Evolutionary conservation across 2,113 vertebrate species (phyloP), one percentile per base, ranked within the genome.

Genomic region (Peromyscus maniculatus): DNA sequence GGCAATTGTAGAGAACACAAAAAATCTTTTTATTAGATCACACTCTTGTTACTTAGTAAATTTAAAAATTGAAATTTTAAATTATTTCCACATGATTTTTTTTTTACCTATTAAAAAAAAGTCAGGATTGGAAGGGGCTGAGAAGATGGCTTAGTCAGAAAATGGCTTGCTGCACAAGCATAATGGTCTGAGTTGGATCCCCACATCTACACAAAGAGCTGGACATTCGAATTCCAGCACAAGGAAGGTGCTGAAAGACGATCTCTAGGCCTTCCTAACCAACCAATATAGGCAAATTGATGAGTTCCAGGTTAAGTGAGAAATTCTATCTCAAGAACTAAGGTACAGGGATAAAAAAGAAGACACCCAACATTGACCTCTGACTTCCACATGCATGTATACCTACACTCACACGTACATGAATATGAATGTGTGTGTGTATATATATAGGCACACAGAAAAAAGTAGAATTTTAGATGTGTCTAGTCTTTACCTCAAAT

Each of bases 51-150:
- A 33, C 13, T 36, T 86, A 83, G 28, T 69, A 86, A 96, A 88
- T 91, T 13, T 78, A 59, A 67, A 91, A 93, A 21, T 75, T 4
- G 21, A 52, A 28, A n/a, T 26, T 92, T 55, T 28, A 87, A 78
- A 66, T 92, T 91, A 88, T 91, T 97, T 95, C 95, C 13, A 33
- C 28, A 67, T 52, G 17, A 91, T 64, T 26, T 36, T 95, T 43
- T 52, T 55, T 55, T 55, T 2, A 52, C 0, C 4, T 84, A 89
- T 77, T 75, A 64, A 77, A 69, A 89, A 87, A 49, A 72, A 55
- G n/a, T 55, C 33, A 88, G 46, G 49, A 9, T 28, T 36, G 19
- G 67, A 33, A 7, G 55, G 36, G 12, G 36, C 21, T n/a, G 36
- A 26, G 80, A n/a, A 59, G 36, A 39, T 62, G 17, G 33, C 17